A percentile compares a stretch with the other conserved stretches of the same genome.
These are phyloP conservation scores for Platalea minor DNA, from an alignment of 2,797 vertebrate genomes.

Conservation along the genomic window DNA sequence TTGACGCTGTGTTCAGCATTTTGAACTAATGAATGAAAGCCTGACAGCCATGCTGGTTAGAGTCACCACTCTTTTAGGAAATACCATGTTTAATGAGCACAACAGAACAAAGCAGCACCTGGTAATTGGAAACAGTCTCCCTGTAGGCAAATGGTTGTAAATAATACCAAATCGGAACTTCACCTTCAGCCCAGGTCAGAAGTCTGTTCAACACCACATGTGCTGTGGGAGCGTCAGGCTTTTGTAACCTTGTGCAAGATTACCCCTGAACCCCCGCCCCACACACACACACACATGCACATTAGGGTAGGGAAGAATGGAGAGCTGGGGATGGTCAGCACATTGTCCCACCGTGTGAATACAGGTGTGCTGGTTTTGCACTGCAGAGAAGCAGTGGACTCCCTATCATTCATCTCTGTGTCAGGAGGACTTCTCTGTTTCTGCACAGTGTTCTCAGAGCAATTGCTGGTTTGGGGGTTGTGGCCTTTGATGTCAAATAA, in stretches of 20 bases:
- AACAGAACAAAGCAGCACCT: not conserved
- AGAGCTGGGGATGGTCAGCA: not conserved
- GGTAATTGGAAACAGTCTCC: not conserved
- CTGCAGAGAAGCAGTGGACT: not conserved
- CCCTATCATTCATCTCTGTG: not conserved
- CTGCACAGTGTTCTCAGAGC: not conserved
- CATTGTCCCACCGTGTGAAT: fast-evolving
- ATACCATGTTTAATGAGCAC: not conserved
- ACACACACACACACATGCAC: too few relatives aligned
- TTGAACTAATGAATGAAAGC: not conserved
- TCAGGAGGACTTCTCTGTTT: not conserved
- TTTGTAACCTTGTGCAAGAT: not conserved
- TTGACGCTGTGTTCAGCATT: not conserved
- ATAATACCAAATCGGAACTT: not conserved
- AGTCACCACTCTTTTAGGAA: not conserved
- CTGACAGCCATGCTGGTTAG: not conserved
- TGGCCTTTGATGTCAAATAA: not conserved
- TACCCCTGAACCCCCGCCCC: not conserved
- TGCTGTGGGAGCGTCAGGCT: not conserved
- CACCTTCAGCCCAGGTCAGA: not conserved
- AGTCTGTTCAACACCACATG: not conserved
- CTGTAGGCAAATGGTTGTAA: not conserved
- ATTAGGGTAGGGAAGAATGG: not conserved
- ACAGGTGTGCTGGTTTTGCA: not conserved
- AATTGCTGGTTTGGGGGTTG: not conserved